Evolutionary conservation across 2,888 invertebrate genomes (phyloP).

Genomic region (Desoria tigrina): DNA sequence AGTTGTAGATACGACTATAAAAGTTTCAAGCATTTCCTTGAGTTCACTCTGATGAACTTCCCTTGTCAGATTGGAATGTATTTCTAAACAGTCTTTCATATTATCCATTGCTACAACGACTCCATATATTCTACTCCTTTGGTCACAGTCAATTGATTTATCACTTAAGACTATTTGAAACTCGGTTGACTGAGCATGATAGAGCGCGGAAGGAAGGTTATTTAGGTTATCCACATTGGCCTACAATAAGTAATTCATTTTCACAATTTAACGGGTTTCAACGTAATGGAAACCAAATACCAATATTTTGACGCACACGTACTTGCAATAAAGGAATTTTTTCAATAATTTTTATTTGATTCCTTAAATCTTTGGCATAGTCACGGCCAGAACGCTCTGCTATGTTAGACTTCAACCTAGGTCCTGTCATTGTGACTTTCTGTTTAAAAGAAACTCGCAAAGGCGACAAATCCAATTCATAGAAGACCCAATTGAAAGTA

Average conservation of each 20-base stretch:
- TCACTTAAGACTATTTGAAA: slow-evolving; percentile 40
- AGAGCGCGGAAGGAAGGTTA: slow-evolving; percentile 37
- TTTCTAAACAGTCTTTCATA: slow-evolving; percentile 36
- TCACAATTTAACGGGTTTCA: too few relatives aligned
- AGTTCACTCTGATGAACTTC: too few relatives aligned
- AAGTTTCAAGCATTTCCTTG: too few relatives aligned
- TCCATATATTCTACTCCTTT: slow-evolving; percentile 28
- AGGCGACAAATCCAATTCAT: slow-evolving; percentile 33
- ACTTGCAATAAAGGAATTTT: slow-evolving; percentile 82
- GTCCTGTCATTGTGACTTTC: slow-evolving; percentile 61
- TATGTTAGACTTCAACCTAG: slow-evolving; percentile 62
- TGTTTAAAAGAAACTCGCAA: slow-evolving; percentile 57
- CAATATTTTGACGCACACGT: too few relatives aligned
- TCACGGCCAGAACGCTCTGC: slow-evolving; percentile 60
- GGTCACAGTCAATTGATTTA: slow-evolving; percentile 24
- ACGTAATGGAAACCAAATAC: too few relatives aligned
- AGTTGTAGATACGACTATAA: too few relatives aligned
- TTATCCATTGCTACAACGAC: slow-evolving; percentile 41
- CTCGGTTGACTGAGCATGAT: slow-evolving; percentile 40
- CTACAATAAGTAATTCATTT: slow-evolving; percentile 21
- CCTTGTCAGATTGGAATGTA: slow-evolving; percentile 16
- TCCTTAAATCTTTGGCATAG: slow-evolving; percentile 67
- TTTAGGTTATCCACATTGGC: slow-evolving; percentile 38
- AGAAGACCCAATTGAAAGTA: slow-evolving; percentile 31
- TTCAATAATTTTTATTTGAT: slow-evolving; percentile 74